Evolutionary conservation across 2,797 vertebrate species (phyloP), one percentile per base, ranked within the genome.

Genomic region (Anabas testudineus): DNA sequence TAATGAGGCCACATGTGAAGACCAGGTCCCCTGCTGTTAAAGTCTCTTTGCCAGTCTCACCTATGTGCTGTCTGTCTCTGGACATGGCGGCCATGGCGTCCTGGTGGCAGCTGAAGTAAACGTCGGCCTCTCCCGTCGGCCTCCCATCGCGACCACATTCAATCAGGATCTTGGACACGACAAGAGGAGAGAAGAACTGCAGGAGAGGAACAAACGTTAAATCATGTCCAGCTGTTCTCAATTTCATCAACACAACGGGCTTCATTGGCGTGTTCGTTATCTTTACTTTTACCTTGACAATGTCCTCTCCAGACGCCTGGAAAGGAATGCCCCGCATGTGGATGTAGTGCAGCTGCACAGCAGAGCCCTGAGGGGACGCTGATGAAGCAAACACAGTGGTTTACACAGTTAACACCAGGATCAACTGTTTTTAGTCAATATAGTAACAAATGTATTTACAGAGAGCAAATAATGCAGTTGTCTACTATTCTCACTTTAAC

Each of bases 141-240:
- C 85, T 90, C 24, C 97, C 97, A 0, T 91, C 65, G 0, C 93
- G 91, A 13, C 95, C 87, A 14, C 91, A 96, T 65, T 97, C 96
- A 7, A 99, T 87, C 64, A 92, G 87, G 78, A 99, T 92, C 86
- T 91, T 95, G 0, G 91, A 90, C 48, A 96, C 91, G 39, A 71
- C 89, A 53, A 98, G 73, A 0, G 98, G 97, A 60, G 88, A 88
- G 58, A 99, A 99, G 84, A 98, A 99, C 98, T 99, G 70, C 47
- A n/a, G 13, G 28, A 60, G 30, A 32, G 7, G 1, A 19, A 14
- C 36, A 39, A 28, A 53, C 2, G 1, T 30, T 15, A 16, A 42
- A 52, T 2, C 22, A 19, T 0, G 10, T 48, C 13, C 1, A 24
- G 1, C 7, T 21, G 22, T 56, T 16, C 1, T 19, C 5, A 1